These are phyloP conservation scores for Eubucco bourcierii DNA, from an alignment of 2,113 vertebrate genomes.

Conservation along the genomic window DNA sequence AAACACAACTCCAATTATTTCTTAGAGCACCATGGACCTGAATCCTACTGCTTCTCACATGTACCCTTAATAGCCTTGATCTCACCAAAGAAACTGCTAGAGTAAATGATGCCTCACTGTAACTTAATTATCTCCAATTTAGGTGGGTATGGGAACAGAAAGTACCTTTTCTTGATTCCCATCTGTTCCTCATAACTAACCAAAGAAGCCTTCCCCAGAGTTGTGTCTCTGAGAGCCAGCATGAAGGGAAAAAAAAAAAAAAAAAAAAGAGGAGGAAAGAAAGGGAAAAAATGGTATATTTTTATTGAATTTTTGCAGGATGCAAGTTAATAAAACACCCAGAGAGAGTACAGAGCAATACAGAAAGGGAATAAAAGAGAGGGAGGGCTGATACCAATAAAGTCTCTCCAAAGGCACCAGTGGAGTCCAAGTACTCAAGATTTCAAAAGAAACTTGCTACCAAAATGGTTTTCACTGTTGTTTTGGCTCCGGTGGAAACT, in stretches of 20 bases:
- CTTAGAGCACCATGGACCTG: conserved; percentile 32
- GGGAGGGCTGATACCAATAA: conserved; percentile 43
- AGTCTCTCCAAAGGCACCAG: conserved; percentile 33
- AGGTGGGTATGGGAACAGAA: conserved; percentile 33
- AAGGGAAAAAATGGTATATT: conserved; percentile 38
- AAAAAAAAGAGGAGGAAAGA: background rate
- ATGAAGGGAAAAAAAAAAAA: background rate
- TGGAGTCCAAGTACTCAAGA: background rate
- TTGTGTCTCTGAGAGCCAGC: conserved; percentile 14
- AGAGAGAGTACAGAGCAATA: conserved; percentile 51
- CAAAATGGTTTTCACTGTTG: conserved; percentile 30
- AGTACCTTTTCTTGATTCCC: conserved; percentile 47
- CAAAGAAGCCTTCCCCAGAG: conserved; percentile 38
- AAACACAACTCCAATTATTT: conserved; percentile 51
- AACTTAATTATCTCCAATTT: conserved; percentile 66
- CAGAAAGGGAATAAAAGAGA: conserved; percentile 41
- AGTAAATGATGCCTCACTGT: conserved; percentile 58
- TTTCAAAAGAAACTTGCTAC: conserved; percentile 23
- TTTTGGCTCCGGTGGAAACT: background rate
- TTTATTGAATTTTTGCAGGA: conserved; percentile 65
- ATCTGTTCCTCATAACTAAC: conserved; percentile 50
- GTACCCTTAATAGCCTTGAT: conserved; percentile 62
- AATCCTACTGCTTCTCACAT: conserved; percentile 52
- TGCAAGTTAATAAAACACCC: conserved; percentile 66
- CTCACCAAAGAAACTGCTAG: conserved; percentile 64